Conservation (phyloP, 2,797 vertebrate species). For the Sebastes hubbsi region DNA sequence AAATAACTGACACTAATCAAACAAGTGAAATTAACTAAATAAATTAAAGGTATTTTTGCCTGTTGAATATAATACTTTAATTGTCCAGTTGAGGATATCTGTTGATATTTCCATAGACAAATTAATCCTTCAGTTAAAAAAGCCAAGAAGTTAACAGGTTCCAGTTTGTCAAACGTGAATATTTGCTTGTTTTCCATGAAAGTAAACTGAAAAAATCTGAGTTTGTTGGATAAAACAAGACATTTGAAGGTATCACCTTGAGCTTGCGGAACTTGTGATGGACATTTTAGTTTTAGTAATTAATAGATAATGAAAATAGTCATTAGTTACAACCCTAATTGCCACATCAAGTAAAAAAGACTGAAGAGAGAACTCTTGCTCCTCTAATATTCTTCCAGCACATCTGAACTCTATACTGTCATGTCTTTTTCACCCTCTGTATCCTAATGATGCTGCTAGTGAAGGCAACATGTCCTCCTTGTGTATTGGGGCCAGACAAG, state of each 20-base stretch:
- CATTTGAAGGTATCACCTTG: not conserved
- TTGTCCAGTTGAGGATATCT: not conserved
- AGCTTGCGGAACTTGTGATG: no score
- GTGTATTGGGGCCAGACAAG: conserved; percentile 86
- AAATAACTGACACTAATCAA: not conserved
- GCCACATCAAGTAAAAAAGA: no score
- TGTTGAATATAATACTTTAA: not conserved
- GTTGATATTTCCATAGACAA: not conserved
- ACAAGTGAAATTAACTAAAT: not conserved
- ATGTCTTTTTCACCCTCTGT: not conserved
- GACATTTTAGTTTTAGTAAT: not conserved
- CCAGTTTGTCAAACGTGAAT: not conserved
- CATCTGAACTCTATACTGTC: no score
- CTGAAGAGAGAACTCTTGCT: no score
- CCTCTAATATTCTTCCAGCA: no score
- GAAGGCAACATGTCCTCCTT: conserved; percentile 28
- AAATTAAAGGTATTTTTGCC: not conserved
- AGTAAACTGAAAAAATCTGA: no score
- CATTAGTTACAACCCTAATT: no score
- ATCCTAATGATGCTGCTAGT: not conserved
- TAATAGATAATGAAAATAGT: not conserved
- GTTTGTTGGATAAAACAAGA: not conserved
- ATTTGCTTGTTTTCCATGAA: not conserved
- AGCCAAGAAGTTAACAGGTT: no score
- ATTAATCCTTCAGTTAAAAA: not conserved